phyloP scores from a whole-genome alignment of 2,797 vertebrate genomes.

The Pangasius djambal region DNA sequence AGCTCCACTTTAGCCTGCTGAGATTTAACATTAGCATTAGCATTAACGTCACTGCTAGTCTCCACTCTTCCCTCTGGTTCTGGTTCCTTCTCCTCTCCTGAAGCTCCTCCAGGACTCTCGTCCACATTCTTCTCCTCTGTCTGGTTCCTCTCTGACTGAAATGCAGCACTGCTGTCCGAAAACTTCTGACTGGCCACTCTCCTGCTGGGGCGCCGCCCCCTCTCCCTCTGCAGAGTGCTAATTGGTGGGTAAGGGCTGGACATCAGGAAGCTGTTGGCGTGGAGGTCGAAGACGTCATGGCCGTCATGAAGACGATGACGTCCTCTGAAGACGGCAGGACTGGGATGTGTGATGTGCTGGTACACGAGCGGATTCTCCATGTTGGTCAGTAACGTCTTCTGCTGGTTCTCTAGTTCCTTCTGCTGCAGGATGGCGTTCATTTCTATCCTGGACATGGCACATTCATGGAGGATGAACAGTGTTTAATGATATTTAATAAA shows the following conservation, averaged over 20 bases:
- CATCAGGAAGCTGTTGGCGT: slow-evolving; percentile 83
- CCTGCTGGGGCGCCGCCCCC: slow-evolving; percentile 80
- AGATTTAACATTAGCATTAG: slow-evolving; percentile 55
- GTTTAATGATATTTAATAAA: neutral
- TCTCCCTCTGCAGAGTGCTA: slow-evolving; percentile 83
- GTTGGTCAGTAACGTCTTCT: slow-evolving; percentile 84
- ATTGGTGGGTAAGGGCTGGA: slow-evolving; percentile 84
- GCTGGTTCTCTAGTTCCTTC: slow-evolving; percentile 90
- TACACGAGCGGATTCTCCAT: slow-evolving; percentile 84
- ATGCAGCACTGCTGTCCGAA: slow-evolving; percentile 68
- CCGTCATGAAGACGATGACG: slow-evolving; percentile 81
- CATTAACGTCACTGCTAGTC: slow-evolving; percentile 68
- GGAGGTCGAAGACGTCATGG: slow-evolving; percentile 86
- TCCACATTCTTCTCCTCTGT: slow-evolving; percentile 78
- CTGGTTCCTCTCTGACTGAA: slow-evolving; percentile 72
- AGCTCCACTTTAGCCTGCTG: slow-evolving; percentile 77
- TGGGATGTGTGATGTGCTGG: slow-evolving; percentile 71
- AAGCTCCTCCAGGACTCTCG: slow-evolving; percentile 71
- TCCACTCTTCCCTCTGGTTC: slow-evolving; percentile 81
- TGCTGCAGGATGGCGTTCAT: slow-evolving; percentile 95
- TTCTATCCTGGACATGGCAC: slow-evolving; percentile 81
- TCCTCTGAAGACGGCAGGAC: slow-evolving; percentile 79
- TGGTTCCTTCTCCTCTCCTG: slow-evolving; percentile 83
- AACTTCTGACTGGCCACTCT: slow-evolving; percentile 79
- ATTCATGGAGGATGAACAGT: neutral